phyloP scores from a whole-genome alignment of 1,140 invertebrate genomes.

The Scaptomyza graminum region DNA sequence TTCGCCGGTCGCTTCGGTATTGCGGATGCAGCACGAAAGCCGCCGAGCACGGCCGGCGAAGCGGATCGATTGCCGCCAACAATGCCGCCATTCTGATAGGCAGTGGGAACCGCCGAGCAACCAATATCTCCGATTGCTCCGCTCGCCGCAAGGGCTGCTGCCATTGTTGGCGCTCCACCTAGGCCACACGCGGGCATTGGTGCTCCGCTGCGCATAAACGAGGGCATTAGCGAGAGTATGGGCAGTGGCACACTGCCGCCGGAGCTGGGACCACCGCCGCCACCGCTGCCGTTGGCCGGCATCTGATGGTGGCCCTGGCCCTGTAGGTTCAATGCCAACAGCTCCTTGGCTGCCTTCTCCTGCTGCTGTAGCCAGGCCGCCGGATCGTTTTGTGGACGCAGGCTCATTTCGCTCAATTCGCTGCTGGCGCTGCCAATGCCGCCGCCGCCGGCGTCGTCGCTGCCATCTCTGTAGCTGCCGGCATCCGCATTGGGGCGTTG shows the following conservation, averaged over 20 bases:
- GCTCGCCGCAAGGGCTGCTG: slow-evolving; percentile 51
- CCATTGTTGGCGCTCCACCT: slow-evolving; percentile 79
- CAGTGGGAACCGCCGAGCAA: slow-evolving; percentile 16
- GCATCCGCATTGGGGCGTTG: slow-evolving; percentile 53
- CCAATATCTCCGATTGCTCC: not conserved
- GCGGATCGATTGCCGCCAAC: slow-evolving; percentile 73
- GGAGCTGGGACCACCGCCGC: slow-evolving; percentile 61
- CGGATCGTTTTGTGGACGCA: slow-evolving; percentile 82
- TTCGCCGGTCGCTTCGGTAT: slow-evolving; percentile 69
- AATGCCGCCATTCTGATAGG: slow-evolving; percentile 84
- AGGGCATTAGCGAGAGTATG: slow-evolving; percentile 81
- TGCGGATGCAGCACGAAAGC: slow-evolving; percentile 69
- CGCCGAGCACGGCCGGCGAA: slow-evolving; percentile 70
- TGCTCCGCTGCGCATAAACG: slow-evolving; percentile 80
- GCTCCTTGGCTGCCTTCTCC: slow-evolving; percentile 82
- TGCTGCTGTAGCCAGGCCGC: slow-evolving; percentile 81
- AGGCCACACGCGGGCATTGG: slow-evolving; percentile 86
- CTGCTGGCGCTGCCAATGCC: slow-evolving; percentile 14
- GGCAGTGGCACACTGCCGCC: slow-evolving; percentile 83
- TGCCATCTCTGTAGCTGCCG: slow-evolving; percentile 69
- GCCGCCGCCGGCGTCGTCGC: slow-evolving; percentile 64
- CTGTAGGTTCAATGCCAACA: slow-evolving; percentile 84
- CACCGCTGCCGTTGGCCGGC: slow-evolving; percentile 45
- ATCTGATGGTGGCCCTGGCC: slow-evolving; percentile 81
- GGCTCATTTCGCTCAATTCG: slow-evolving; percentile 71